These are phyloP conservation scores for Polyommatus iphigenia DNA, from an alignment of 2,888 invertebrate genomes.

Conservation along the genomic window DNA sequence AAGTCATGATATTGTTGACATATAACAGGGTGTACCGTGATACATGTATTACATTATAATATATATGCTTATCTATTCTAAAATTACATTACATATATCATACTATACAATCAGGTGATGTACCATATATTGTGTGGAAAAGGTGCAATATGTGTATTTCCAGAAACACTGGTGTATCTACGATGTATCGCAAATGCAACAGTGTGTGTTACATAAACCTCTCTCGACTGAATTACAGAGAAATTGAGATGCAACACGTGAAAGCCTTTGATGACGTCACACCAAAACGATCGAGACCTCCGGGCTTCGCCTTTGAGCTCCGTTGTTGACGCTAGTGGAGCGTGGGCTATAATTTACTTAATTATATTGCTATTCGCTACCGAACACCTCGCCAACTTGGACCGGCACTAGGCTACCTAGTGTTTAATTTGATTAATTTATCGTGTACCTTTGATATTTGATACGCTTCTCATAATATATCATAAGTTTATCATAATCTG, in stretches of 20 bases:
- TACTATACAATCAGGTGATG: too few relatives aligned
- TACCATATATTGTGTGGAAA: too few relatives aligned
- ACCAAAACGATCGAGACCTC: constrained; percentile 4
- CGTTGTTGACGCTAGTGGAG: neutral
- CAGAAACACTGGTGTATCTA: neutral
- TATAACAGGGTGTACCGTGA: too few relatives aligned
- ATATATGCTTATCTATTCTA: too few relatives aligned
- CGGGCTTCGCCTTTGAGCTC: constrained; percentile 6
- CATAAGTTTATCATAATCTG: too few relatives aligned
- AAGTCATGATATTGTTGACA: too few relatives aligned
- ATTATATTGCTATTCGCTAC: constrained; percentile 10
- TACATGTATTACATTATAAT: too few relatives aligned
- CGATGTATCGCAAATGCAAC: neutral
- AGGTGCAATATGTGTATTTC: too few relatives aligned
- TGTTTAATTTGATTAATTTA: neutral
- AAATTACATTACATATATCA: too few relatives aligned
- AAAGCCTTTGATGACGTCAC: constrained; percentile 19
- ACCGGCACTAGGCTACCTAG: neutral
- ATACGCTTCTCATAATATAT: neutral
- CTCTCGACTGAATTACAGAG: neutral
- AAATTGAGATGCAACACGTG: constrained; percentile 20
- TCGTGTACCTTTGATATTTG: neutral
- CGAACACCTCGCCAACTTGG: neutral
- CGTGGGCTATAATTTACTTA: constrained; percentile 17
- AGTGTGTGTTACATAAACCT: neutral